A percentile compares a stretch with the other conserved stretches of the same genome.
These are phyloP conservation scores for Periophthalmus magnuspinnatus DNA, from an alignment of 2,797 vertebrate species.

Conservation along the genomic window DNA sequence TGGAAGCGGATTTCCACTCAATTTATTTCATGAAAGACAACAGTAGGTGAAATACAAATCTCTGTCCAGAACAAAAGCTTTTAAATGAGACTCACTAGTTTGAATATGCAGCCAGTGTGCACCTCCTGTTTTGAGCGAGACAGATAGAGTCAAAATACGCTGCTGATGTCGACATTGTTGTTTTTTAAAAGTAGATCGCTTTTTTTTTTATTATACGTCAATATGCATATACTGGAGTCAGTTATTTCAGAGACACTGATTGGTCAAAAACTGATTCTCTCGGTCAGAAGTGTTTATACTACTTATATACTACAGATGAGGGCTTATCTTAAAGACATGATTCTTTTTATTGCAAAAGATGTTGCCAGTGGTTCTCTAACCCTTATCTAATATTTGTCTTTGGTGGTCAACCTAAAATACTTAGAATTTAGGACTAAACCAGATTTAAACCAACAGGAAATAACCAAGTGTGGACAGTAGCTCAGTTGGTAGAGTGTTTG, in stretches of 20 bases:
- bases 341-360: neutral
- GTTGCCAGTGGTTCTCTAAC: neutral
- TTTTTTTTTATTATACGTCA: constrained; percentile 28
- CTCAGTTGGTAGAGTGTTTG: too few species aligned
- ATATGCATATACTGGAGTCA: constrained; percentile 26
- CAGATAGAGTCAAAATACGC: constrained; percentile 32
- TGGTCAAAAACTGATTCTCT: neutral
- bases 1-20: constrained; percentile 67
- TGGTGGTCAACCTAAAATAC: neutral
- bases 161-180: constrained; percentile 19
- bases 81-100: constrained; percentile 35
- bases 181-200: constrained; percentile 19
- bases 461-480: neutral
- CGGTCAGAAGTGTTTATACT: neutral
- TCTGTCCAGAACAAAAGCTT: constrained; percentile 40
- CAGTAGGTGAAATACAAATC: constrained; percentile 50
- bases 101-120: constrained; percentile 30
- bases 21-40: constrained; percentile 74
- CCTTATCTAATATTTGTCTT: neutral
- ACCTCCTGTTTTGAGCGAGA: constrained; percentile 31
- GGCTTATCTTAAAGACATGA: neutral
- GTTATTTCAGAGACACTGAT: constrained; percentile 4
- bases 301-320: neutral
- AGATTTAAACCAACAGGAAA: neutral
- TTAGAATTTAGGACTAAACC: neutral